These are phyloP conservation scores for Venturia canescens DNA, from an alignment of 1,140 invertebrate genomes.

Conservation along the genomic window DNA sequence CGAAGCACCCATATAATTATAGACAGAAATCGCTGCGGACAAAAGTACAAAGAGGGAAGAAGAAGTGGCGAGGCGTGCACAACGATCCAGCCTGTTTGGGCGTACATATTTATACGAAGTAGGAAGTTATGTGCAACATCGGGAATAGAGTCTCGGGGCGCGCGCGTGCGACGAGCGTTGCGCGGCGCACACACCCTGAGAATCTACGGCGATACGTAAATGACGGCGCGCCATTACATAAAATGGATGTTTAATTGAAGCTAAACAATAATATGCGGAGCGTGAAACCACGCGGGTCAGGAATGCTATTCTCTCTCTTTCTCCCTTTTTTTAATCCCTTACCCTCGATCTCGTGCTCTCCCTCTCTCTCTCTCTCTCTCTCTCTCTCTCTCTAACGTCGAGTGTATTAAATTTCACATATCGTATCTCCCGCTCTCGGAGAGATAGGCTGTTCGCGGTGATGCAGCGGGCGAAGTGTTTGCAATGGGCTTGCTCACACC, in stretches of 20 bases:
- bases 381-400: conserved; percentile 57
- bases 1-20: neutral
- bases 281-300: conserved; percentile 68
- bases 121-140: conserved; percentile 62
- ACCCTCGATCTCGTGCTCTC: conserved; percentile 18
- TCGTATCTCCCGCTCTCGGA: conserved; percentile 58
- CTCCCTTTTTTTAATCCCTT: conserved; percentile 37
- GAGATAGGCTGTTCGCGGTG: conserved; percentile 38
- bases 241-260: conserved; percentile 76
- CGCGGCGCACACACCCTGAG: conserved; percentile 51
- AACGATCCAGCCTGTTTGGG: neutral
- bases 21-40: neutral
- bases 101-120: conserved; percentile 52
- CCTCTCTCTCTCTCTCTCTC: conserved; percentile 48
- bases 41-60: neutral
- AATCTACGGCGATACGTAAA: conserved; percentile 65
- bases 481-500: conserved; percentile 46
- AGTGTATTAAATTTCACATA: conserved; percentile 74
- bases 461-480: neutral
- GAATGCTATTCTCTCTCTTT: conserved; percentile 66
- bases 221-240: conserved; percentile 68
- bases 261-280: conserved; percentile 75
- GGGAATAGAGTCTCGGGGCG: conserved; percentile 17
- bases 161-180: neutral
- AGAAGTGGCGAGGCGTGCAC: neutral